Base-by-base conservation (phyloP, 2,113 vertebrate species). In the Bubalus kerabau region DNA sequence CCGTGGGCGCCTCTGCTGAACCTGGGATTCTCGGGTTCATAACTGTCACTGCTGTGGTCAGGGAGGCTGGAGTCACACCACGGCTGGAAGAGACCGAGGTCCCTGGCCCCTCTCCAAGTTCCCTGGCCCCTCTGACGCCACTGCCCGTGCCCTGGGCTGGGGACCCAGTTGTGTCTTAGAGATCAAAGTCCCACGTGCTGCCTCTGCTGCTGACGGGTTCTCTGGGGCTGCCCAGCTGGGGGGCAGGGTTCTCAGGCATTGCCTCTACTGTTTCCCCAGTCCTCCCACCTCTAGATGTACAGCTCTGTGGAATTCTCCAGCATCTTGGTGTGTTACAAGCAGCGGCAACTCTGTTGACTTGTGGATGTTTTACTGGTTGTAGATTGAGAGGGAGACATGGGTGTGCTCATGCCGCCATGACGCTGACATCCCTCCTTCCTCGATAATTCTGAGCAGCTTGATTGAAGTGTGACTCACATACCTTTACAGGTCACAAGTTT, bases 341-440 rank as follows among this genome's bases (percentile, higher is more conserved):
- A 83, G 32, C 2, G 21, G 32, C 52, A 56, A 14, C 81, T 40
- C 23, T 40, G 80, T 8, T 9, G 21, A 40, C 32, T 26, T 56
- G 32, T 7, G 32, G 21, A 24, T 56, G 81, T 36, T 54, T 26
- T 9, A 26, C 81, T 56, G n/a, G 52, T 36, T 23, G 52, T 56
- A 56, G 81, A 24, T 0, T 15, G 52, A 36, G 9, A 54, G 21
- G 52, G 81, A 56, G 81, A 83, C 48, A 15, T 36, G 32, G 32
- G 50, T 8, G 4, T 24, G 32, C 7, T 24, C n/a, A 2, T 0
- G 6, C 52, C 0, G 23, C n/a, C 32, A 3, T 54, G 81, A 56
- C 0, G 21, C 3, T 36, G 32, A 2, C 81, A 15, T 24, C 16
- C 11, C 32, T 83, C 50, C 17, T 32, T 40, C 57, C n/a, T 94